Conservation (phyloP, 2,113 vertebrate species). For the Actenoides hombroni region DNA sequence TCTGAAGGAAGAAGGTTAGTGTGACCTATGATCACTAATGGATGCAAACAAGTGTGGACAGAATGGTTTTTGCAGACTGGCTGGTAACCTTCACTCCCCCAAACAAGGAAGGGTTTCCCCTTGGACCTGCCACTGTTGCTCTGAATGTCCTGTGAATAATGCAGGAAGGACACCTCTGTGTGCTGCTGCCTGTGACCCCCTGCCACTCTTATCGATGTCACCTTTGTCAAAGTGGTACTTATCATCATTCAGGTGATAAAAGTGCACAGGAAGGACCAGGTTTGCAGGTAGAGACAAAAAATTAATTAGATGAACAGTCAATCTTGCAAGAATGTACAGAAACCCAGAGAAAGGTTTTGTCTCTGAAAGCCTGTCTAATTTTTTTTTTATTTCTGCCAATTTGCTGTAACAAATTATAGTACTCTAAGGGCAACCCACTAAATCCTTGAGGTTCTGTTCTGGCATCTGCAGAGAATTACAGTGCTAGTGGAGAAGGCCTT, state of each 20-base stretch:
- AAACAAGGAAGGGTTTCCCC: not conserved
- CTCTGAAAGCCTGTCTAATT: not conserved
- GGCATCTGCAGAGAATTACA: not conserved
- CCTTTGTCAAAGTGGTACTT: not conserved
- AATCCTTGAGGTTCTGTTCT: not conserved
- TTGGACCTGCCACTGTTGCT: fast-evolving
- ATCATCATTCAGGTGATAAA: not conserved
- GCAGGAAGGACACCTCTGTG: not conserved
- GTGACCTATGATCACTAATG: not conserved
- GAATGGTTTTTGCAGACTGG: not conserved
- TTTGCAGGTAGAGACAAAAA: not conserved
- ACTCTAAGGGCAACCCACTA: not conserved
- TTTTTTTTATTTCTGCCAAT: not conserved
- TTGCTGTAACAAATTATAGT: not conserved
- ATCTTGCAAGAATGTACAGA: not conserved
- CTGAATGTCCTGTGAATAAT: not conserved
- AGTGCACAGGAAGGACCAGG: not conserved
- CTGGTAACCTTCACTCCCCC: not conserved
- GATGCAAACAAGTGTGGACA: not conserved
- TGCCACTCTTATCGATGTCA: not conserved
- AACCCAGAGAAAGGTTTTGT: not conserved
- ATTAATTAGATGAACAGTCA: not conserved
- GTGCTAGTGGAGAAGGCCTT: not conserved
- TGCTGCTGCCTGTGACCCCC: not conserved
- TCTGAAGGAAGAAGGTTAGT: constrained; percentile 1